Percentiles rank a stretch among this genome's conserved stretches.
Evolutionary conservation across 37 sponge, comb jelly and placozoan genomes (phyloP).

Genomic region (Eunapius fragilis): DNA sequence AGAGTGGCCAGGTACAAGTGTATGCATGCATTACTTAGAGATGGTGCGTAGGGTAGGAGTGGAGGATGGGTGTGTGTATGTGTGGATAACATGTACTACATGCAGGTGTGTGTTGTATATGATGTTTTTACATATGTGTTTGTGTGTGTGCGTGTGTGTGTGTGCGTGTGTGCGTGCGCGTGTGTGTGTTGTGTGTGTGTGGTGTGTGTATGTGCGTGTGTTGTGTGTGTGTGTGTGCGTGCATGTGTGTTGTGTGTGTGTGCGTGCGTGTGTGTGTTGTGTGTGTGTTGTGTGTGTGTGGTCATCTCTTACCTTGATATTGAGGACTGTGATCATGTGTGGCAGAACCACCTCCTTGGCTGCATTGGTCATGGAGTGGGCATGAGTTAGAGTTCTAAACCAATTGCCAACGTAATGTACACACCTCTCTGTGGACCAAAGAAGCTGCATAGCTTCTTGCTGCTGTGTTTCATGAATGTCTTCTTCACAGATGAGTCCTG

Average conservation of each 20-base stretch:
- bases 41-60: no score
- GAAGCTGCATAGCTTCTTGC: slow-evolving; percentile 86
- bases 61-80: no score
- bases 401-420: neutral
- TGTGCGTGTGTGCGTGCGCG: no score
- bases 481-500: slow-evolving; percentile 90
- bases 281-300: no score
- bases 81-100: no score
- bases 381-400: neutral
- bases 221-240: neutral
- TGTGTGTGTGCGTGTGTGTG: no score
- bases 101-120: no score
- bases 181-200: no score
- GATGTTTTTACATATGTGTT: no score
- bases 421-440: slow-evolving; percentile 93
- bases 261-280: neutral
- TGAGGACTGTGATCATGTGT: slow-evolving; percentile 97
- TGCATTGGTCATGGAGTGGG: neutral
- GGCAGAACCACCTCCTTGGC: slow-evolving; percentile 96
- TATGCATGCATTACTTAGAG: no score
- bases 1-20: no score
- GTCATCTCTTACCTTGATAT: slow-evolving; percentile 71
- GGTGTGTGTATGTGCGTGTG: no score
- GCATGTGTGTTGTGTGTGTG: neutral
- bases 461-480: slow-evolving; percentile 74